Conservation (phyloP, 30 jellyfish, hydroid and myxozoan genomes). For the Rhopilema esculentum region DNA sequence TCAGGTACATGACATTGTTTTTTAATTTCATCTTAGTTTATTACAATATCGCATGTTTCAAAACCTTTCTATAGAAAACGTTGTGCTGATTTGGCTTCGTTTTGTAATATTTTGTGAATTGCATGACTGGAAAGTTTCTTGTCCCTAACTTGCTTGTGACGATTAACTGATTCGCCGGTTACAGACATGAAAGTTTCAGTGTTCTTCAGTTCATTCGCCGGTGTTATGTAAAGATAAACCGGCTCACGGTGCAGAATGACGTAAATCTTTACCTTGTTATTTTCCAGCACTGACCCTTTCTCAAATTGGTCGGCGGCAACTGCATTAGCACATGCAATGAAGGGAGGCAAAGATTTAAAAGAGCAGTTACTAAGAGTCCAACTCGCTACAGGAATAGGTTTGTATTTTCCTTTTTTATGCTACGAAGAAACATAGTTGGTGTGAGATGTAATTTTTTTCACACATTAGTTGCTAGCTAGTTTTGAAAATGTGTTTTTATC, state of each 20-base stretch:
- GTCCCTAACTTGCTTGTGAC: no score
- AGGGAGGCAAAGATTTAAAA: slow-evolving; percentile 89
- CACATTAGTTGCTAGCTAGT: no score
- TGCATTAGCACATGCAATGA: slow-evolving; percentile 95
- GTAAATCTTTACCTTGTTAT: no score
- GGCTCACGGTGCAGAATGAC: no score
- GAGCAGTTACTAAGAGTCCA: slow-evolving; percentile 95
- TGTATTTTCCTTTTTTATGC: no score
- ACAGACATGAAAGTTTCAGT: neutral
- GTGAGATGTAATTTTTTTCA: neutral
- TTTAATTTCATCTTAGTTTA: neutral
- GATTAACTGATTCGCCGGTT: neutral
- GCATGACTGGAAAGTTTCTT: neutral
- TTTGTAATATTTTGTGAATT: neutral
- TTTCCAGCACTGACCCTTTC: slow-evolving; percentile 80
- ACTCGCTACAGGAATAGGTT: slow-evolving; percentile 96
- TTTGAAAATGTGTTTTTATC: no score
- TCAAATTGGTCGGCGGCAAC: slow-evolving; percentile 97
- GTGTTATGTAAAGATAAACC: no score
- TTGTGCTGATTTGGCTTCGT: no score
- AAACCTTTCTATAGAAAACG: no score
- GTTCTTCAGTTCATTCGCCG: no score
- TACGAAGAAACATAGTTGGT: no score
- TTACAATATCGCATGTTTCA: neutral
- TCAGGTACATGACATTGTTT: slow-evolving; percentile 62